A percentile compares a stretch with the other conserved stretches of the same genome.
phyloP scores from a whole-genome alignment of 2,113 vertebrate genomes.

The Phylloscopus trochiloides region DNA sequence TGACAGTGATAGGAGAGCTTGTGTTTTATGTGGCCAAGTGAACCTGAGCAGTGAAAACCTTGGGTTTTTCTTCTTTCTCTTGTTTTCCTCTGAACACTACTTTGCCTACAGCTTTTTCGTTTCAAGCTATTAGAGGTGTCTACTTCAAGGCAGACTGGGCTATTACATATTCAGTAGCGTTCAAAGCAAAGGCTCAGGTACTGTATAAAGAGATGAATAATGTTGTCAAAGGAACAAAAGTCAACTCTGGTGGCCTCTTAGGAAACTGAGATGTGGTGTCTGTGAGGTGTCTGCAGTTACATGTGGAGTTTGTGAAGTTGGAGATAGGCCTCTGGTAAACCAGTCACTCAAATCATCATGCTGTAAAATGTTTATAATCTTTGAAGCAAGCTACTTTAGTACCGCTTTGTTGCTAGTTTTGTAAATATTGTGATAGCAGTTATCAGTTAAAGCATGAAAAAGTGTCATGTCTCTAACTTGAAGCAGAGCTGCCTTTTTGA shows the following conservation, averaged over 20 bases:
- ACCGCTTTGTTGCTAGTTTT: neutral
- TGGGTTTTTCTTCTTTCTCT: neutral
- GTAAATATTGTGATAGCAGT: neutral
- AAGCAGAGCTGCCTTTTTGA: neutral
- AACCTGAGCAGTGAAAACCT: neutral
- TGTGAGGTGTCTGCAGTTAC: neutral
- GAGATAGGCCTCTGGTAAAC: neutral
- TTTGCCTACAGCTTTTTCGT: neutral
- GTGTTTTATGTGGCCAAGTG: neutral
- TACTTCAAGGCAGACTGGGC: neutral
- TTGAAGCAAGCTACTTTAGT: neutral
- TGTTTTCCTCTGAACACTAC: neutral
- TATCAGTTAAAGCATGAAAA: neutral
- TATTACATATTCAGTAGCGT: neutral
- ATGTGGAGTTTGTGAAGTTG: neutral
- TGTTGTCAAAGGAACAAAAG: neutral
- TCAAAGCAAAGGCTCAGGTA: neutral
- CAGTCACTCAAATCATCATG: neutral
- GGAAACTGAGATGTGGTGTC: neutral
- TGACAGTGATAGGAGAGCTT: neutral
- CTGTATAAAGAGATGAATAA: neutral
- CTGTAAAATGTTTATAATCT: neutral
- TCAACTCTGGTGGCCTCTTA: neutral
- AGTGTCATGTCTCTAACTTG: neutral
- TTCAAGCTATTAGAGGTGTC: neutral